Evolutionary conservation across 2,888 invertebrate species (phyloP).

Genomic region (Scaptomyza cyrtandrae): DNA sequence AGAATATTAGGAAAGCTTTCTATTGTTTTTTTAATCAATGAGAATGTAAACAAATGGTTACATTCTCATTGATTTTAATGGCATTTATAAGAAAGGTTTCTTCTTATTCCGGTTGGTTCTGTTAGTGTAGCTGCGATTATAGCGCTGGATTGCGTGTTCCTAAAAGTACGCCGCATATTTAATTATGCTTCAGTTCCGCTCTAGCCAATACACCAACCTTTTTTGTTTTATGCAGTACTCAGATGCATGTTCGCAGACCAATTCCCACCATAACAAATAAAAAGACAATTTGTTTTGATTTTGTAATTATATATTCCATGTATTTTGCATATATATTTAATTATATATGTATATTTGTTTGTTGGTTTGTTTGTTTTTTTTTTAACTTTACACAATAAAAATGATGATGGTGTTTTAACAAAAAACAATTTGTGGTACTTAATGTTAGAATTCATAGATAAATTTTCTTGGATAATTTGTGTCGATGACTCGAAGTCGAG

Average conservation of each 20-base stretch:
- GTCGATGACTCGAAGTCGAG: conserved; percentile 49
- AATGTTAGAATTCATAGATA: conserved; percentile 59
- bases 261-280: neutral
- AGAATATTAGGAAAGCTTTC: too few species aligned
- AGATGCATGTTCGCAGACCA: too few species aligned
- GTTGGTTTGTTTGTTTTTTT: conserved; percentile 39
- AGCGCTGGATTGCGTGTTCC: neutral
- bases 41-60: too few species aligned
- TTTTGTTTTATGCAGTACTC: neutral
- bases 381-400: conserved; percentile 72
- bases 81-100: too few species aligned
- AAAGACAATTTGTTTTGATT: neutral
- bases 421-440: conserved; percentile 74
- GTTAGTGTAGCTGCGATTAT: too few species aligned
- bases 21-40: too few species aligned
- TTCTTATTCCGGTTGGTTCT: too few species aligned
- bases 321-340: conserved; percentile 70
- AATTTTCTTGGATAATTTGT: conserved; percentile 49
- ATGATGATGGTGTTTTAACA: conserved; percentile 71
- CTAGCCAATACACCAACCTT: neutral
- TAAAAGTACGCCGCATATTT: neutral
- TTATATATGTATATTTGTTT: conserved; percentile 56
- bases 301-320: conserved; percentile 67
- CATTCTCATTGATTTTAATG: too few species aligned
- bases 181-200: neutral